Evolutionary conservation across 2,888 invertebrate genomes (phyloP), one percentile per base, ranked within the genome.

Genomic region (Chaetogeoica ovagalla): DNA sequence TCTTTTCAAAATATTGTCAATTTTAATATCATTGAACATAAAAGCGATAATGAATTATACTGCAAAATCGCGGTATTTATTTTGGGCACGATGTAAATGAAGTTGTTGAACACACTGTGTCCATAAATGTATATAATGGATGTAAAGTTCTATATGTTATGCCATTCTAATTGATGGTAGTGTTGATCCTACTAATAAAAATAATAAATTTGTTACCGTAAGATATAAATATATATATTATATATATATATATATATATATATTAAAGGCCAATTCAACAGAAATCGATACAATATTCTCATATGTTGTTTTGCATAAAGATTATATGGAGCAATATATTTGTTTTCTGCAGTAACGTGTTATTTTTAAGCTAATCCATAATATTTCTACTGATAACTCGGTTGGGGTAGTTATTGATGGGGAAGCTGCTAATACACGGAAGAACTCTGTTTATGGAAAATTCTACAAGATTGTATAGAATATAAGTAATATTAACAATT

Each of bases 381-480:
- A 21, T 59, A 21, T 59, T 21, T 21, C 21, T 59, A 59, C 21
- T 21, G 59, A 59, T 5, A 59, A 59, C 21, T 59, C 21, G 21
- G 59, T 59, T 59, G 21, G n/a, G 59, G 59, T 59, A 59, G 21
- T 8, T 59, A 59, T 21, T 59, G 59, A 59, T 59, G 59, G 59
- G 59, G 59, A 59, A 59, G 59, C 59, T 59, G 59, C 59, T 59
- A 59, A 59, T 59, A 59, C 6, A 59, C n/a, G 59, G 21, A 11
- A 59, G 21, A 7, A 59, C 6, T 7, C 21, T 21, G 19, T 70
- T 70, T 52, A 70, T 70, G 52, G 70, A 70, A 48, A 70, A 30
- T 70, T 48, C 7, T 52, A 70, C 39, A 70, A 70, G 52, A 70
- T 52, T 21, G 52, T 70, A 1, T 70, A 30, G 52, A 21, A 70